Base-by-base conservation (phyloP, 2,888 invertebrate genomes). In the Stenurella melanura region DNA sequence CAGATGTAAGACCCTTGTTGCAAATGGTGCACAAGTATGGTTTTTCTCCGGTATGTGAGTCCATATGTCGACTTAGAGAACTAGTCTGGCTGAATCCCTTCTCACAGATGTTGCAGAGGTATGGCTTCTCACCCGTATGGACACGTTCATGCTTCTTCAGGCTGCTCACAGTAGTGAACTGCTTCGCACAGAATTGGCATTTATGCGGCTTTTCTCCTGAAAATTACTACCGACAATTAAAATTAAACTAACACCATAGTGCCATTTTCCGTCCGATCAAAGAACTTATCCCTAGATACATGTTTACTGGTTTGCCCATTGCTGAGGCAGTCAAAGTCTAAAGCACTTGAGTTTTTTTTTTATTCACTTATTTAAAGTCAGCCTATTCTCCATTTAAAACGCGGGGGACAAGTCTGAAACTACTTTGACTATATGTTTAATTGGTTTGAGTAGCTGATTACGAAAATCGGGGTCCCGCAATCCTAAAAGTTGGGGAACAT, bases 131-230 rank as follows among this genome's bases (percentile, higher is more conserved):
- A 7, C 66, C 66, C 12, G 75, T 75, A 17, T 75, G 75, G 1
- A 66, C 56, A 11, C 69, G 69, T 56, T 69, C 57, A 21, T 75
- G 75, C 42, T 75, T 69, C 17, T 69, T 75, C 19, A 75, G 42
- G 15, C 64, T 75, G 18, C 70, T 69, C 18, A 61, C 69, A 12
- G 69, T 61, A 10, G 57, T 63, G 42, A 75, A 75, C 15, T 30
- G 50, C 34, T 75, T 75, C 3, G 15, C 50, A 11, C 76, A 76
- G 38, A 58, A 67, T 12, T 90, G 86, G 74, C 91, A 92, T 19
- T 76, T 73, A 18, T 66, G 66, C 2, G 73, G 73, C 56, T 73
- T 73, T 12, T 73, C 21, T 5, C 72, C 72, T 72, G 21, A 58
- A 70, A 57, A 70, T 26, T 60, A 12, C 21, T 19, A 60, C 15